Percentiles rank a stretch among this genome's conserved stretches.
phyloP scores from a whole-genome alignment of 2,113 vertebrate species.

The Polypterus bichir region DNA sequence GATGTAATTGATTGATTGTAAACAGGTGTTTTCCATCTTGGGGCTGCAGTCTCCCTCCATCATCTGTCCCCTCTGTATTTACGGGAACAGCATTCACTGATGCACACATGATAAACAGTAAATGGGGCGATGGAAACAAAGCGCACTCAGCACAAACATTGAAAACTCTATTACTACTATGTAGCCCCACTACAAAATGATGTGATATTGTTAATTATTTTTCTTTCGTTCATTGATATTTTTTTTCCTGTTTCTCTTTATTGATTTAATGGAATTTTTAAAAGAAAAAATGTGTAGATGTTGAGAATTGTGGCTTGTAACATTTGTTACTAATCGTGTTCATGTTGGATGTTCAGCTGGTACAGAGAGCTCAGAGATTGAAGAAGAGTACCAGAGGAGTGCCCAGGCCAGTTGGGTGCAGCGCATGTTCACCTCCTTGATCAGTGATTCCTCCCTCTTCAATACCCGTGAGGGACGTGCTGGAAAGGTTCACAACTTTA shows the following conservation, averaged over 20 bases:
- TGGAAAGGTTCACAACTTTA: constrained; percentile 96
- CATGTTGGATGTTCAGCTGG: constrained; percentile 35
- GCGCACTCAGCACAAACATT: no score
- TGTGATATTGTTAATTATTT: neutral
- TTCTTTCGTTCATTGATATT: neutral
- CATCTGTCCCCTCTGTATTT: no score
- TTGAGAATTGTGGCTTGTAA: neutral
- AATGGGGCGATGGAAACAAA: no score
- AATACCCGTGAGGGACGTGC: constrained; percentile 90
- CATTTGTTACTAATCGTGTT: neutral
- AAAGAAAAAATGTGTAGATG: neutral
- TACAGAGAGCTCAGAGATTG: constrained; percentile 51
- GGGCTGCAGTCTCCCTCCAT: no score
- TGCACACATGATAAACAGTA: no score
- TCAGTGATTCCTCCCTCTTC: constrained; percentile 77
- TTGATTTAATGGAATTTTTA: neutral
- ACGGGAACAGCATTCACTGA: no score
- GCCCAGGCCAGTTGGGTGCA: constrained; percentile 82
- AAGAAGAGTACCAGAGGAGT: constrained; percentile 47
- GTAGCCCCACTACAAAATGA: no score
- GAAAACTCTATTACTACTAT: no score
- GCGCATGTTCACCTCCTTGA: constrained; percentile 76
- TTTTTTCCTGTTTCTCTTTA: neutral
- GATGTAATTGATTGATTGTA: no score
- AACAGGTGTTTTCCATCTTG: no score